These are phyloP conservation scores for Synanthedon vespiformis DNA, from an alignment of 2,888 invertebrate species.

Conservation along the genomic window DNA sequence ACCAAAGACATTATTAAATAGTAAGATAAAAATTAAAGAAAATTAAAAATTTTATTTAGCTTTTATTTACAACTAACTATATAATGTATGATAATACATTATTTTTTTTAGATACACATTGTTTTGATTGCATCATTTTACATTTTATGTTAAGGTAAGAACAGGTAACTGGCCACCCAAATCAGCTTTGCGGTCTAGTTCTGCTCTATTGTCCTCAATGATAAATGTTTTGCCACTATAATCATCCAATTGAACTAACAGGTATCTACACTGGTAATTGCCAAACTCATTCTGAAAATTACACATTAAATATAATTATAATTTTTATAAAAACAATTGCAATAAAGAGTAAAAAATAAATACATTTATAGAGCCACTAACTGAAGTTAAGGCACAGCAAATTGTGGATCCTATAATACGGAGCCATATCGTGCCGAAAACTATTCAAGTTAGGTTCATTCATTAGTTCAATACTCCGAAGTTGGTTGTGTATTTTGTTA, in stretches of 20 bases:
- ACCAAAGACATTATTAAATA: no score
- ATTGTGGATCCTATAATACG: no score
- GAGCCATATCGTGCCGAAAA: no score
- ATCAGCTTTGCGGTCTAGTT: slow-evolving; percentile 36
- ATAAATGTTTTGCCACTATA: slow-evolving; percentile 80
- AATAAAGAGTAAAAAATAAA: neutral
- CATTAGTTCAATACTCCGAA: no score
- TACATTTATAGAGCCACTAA: neutral
- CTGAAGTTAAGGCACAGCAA: neutral
- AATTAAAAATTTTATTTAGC: no score
- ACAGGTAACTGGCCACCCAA: slow-evolving; percentile 32
- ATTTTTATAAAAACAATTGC: slow-evolving; percentile 11
- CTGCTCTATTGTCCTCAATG: slow-evolving; percentile 80
- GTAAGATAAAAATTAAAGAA: no score
- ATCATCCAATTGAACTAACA: slow-evolving; percentile 86
- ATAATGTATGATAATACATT: no score
- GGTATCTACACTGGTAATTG: slow-evolving; percentile 83
- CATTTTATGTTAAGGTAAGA: slow-evolving; percentile 23
- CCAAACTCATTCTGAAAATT: slow-evolving; percentile 78
- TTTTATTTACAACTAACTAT: no score
- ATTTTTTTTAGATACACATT: no score
- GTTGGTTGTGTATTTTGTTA: no score
- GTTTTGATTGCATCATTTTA: no score
- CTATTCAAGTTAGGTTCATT: no score
- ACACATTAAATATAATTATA: neutral